A percentile compares a stretch with the other conserved stretches of the same genome.
Evolutionary conservation across 2,113 vertebrate genomes (phyloP).

Genomic region (Phalacrocorax aristotelis): DNA sequence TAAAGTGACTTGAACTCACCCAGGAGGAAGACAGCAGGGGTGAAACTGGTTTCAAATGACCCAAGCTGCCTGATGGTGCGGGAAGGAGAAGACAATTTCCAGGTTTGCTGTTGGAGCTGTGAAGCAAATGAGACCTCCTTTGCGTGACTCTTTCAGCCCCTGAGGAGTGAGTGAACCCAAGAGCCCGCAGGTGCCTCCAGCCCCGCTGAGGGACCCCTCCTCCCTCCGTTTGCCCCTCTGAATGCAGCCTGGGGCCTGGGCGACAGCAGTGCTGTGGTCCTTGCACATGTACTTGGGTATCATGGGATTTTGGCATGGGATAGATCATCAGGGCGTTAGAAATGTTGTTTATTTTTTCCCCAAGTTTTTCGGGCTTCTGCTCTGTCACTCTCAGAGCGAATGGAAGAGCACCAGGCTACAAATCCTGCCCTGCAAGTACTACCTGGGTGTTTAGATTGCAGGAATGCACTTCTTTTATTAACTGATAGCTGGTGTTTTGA

Average conservation of each 20-base stretch:
- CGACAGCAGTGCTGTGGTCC: background rate
- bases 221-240: background rate
- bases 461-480: slow-evolving; percentile 6
- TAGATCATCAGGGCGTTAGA: background rate
- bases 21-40: background rate
- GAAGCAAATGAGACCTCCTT: background rate
- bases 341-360: background rate
- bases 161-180: background rate
- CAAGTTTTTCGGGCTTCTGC: background rate
- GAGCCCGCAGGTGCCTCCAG: background rate
- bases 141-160: background rate
- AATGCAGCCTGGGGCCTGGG: background rate
- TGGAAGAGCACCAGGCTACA: background rate
- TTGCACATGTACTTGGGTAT: background rate
- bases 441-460: background rate
- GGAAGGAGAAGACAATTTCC: background rate
- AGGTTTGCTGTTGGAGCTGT: background rate
- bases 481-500: background rate
- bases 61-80: background rate
- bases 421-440: slow-evolving; percentile 15
- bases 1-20: background rate
- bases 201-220: background rate
- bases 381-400: background rate
- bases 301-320: background rate
- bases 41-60: background rate